Base-by-base conservation (phyloP, 2,113 vertebrate species). In the Pseudopodoces humilis region DNA sequence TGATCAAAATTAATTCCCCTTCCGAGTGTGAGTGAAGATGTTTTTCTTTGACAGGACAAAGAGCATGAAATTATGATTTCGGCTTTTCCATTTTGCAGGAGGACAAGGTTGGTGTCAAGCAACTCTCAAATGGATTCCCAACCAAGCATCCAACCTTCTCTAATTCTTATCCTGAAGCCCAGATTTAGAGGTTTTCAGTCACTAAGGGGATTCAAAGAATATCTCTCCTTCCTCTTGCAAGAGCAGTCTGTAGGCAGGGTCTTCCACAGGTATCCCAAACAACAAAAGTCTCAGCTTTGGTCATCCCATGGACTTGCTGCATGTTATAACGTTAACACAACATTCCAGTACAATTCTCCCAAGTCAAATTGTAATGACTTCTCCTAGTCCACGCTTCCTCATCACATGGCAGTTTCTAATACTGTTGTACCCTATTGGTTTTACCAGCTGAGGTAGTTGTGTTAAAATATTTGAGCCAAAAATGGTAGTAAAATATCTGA, bases 71-170 rank as follows among this genome's bases (percentile, higher is more conserved):
- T 19, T 24, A 21, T 47, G 7, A 0, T 33, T 80, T 80, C 62
- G 59, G 18, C 18, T 46, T 24, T 84, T 87, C 43, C 20, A 21
- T 69, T 83, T 89, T 86, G 37, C 33, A 37, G 17, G n/a, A 21
- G 8, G 28, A 24, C 3, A 41, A 44, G 3, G 2, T 37, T 0
- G 0, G 6, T 37, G 31, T 37, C 20, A 63, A 81, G 52, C 0
- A 0, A 63, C 8, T 10, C 20, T 22, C 13, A 72, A 68, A 41
- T 11, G 8, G 11, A 37, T 47, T 67, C 4, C 7, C 7, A 69
- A 3, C 6, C 0, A 0, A 82, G 20, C 16, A 85, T 3, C 41
- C n/a, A 79, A 68, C 3, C 7, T 50, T 31, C 16, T 64, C 41
- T 37, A 17, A 65, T 71, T 59, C 52, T 39, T 33, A 24, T 21